Evolutionary conservation across 2,888 invertebrate genomes (phyloP).

Genomic region (Drosophila imparisetae): DNA sequence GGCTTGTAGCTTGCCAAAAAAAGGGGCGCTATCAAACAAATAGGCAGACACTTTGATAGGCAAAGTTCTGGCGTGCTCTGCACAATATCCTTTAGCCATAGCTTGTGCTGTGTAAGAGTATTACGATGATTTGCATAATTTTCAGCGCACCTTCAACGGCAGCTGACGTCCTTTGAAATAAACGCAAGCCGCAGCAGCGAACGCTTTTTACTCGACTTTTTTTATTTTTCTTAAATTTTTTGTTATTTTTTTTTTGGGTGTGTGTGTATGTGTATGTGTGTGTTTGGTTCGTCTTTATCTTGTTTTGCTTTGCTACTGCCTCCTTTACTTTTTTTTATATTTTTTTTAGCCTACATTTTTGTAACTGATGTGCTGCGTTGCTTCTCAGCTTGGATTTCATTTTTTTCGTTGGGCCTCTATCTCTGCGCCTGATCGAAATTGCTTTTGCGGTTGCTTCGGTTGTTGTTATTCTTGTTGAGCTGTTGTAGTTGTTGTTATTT

Average conservation of each 20-base stretch:
- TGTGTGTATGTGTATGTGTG: conserved; percentile 6
- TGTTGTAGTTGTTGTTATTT: conserved; percentile 66
- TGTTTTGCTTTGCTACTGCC: conserved; percentile 45
- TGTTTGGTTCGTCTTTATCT: conserved; percentile 67
- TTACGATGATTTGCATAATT: conserved; percentile 83
- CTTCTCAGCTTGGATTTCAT: conserved; percentile 54
- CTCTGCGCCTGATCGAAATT: conserved; percentile 78
- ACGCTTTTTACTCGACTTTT: conserved; percentile 22
- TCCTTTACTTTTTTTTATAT: conserved; percentile 27
- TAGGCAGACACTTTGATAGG: conserved; percentile 46
- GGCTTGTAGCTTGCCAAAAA: conserved; percentile 61
- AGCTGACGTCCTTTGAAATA: conserved; percentile 31
- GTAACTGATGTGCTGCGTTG: conserved; percentile 77
- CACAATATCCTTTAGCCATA: conserved; percentile 71
- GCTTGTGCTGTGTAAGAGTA: conserved; percentile 67
- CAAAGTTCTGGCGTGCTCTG: conserved; percentile 44
- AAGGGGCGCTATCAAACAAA: conserved; percentile 46
- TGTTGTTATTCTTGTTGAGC: conserved; percentile 19
- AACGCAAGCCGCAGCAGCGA: conserved; percentile 48
- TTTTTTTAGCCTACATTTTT: conserved; percentile 70
- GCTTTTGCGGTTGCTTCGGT: conserved; percentile 79
- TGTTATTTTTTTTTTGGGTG: conserved; percentile 18
- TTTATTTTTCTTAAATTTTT: conserved; percentile 2
- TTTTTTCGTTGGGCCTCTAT: conserved; percentile 57
- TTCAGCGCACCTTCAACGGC: conserved; percentile 73